Evolutionary conservation across 30 jellyfish, hydroid and myxozoan species (phyloP), one percentile per base, ranked within the genome.

Genomic region (Nemopilema nomurai): DNA sequence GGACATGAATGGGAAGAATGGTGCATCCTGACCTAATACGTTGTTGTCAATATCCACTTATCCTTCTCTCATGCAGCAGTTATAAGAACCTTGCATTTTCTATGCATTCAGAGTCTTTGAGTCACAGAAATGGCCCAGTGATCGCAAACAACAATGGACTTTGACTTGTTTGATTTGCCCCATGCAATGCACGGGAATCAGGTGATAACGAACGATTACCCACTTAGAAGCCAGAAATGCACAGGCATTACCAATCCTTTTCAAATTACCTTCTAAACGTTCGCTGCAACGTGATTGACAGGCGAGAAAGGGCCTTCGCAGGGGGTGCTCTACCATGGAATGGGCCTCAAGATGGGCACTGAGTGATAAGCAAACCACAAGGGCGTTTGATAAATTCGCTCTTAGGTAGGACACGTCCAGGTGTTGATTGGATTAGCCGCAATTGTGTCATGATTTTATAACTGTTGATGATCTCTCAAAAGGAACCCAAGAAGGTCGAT

Each of bases 361-460:
- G 87, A 84, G 26, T 80, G 89, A 80, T 67, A 53, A 26, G 9
- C 63, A 57, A 78, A 57, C 89, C 89, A 80, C 89, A 64, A 31
- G 73, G 76, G 62, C 70, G 49, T 80, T 74, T 23, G 19, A 53
- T 53, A 76, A 76, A 76, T 78, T 80, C 76, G 89, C 66, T 71
- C 89, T 71, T 57, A 80, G 74, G 81, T 80, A 53, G 63, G 66
- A 71, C 80, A 80, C 81, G 89, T 65, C 74, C 49, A 73, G 87
- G 93, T 74, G 87, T 67, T 84, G 93, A 84, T 84, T 84, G 87
- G 93, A 62, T 74, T 74, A 84, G 76, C 93, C 93, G 67, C 93
- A 70, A 69, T 26, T 25, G 87, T 84, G 93, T 51, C 93, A 84
- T 67, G 26, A 71, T 22, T 49, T 83, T 74, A 84, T 63, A 32